Base-by-base conservation (phyloP, 2,888 invertebrate genomes). In the Hirtodrosophila cameraria region DNA sequence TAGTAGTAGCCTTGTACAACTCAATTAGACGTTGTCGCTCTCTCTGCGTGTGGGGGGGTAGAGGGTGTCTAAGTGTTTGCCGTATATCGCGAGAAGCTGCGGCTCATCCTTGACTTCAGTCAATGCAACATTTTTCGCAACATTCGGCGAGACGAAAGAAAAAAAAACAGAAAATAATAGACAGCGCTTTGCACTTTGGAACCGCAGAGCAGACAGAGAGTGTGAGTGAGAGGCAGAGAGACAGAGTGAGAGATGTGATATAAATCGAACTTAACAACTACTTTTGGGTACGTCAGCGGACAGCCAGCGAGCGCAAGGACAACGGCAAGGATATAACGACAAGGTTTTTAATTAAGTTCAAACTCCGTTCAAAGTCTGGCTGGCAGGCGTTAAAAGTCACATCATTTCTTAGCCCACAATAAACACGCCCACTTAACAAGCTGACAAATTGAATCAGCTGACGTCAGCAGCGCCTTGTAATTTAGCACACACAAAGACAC, bases 1-100 rank as follows among this genome's bases (percentile, higher is more conserved):
- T 89, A 89, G 83, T 80, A 88, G 80, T 78, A 78, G 86, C 75
- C 88, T 76, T 85, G 87, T 88, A 84, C 86, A 89, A 89, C 87
- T 89, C 89, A 89, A 89, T 89, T 89, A 89, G 87, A 84, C 74
- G 64, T 39, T 63, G 53, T 16, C 36, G 6, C 23, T 23, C 36
- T 23, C 23, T 23, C 8, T 38, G 20, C 28, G 52, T 9, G 23
- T 28, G 15, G 6, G 39, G 35, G 20, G 13, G 18, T 0, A 18
- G 33, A 1, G 35, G 5, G 12, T 8, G 41, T 33, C 70, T 69
- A 72, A 72, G 72, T 75, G 75, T 72, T 72, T 50, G 83, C 75
- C 75, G 70, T 78, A 78, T 73, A 73, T 66, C 49, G 52, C 66
- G 69, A 36, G 68, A 58, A 23, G 2, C 39, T 39, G 41, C 35